Evolutionary conservation across 1,140 invertebrate genomes (phyloP).

Genomic region (Camponotus floridanus): DNA sequence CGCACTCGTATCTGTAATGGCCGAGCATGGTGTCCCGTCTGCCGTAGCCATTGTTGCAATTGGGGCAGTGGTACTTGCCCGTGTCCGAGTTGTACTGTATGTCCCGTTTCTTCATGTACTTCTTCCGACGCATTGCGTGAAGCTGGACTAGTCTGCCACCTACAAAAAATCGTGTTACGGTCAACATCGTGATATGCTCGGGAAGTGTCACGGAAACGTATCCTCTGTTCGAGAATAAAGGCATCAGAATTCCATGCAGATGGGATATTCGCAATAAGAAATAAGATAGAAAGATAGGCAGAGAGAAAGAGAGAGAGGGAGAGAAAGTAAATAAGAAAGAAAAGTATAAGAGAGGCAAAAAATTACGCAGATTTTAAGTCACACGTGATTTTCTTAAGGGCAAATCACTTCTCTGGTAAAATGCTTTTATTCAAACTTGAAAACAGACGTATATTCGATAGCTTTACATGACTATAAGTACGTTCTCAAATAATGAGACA

Average conservation of each 20-base stretch:
- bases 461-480: conserved; percentile 53
- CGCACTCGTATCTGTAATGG: conserved; percentile 87
- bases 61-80: conserved; percentile 84
- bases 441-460: conserved; percentile 19
- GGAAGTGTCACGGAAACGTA: conserved; percentile 4
- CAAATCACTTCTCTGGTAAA: conserved; percentile 7
- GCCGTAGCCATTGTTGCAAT: conserved; percentile 84
- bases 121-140: conserved; percentile 48
- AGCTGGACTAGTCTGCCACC: conserved; percentile 71
- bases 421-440: conserved; percentile 51
- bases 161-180: conserved; percentile 80
- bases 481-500: conserved; percentile 23
- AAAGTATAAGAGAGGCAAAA: background rate
- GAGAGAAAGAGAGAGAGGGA: conserved; percentile 12
- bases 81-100: conserved; percentile 79
- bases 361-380: background rate
- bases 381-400: conserved; percentile 16
- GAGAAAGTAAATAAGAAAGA: conserved; percentile 10
- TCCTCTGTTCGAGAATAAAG: conserved; percentile 2
- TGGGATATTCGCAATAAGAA: conserved; percentile 19
- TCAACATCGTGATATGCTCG: conserved; percentile 62
- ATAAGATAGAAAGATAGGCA: background rate
- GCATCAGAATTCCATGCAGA: conserved; percentile 59
- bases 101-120: conserved; percentile 74
- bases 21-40: conserved; percentile 83